Evolutionary conservation across 2,888 invertebrate genomes (phyloP).

Genomic region (Coleophora flavipennella): DNA sequence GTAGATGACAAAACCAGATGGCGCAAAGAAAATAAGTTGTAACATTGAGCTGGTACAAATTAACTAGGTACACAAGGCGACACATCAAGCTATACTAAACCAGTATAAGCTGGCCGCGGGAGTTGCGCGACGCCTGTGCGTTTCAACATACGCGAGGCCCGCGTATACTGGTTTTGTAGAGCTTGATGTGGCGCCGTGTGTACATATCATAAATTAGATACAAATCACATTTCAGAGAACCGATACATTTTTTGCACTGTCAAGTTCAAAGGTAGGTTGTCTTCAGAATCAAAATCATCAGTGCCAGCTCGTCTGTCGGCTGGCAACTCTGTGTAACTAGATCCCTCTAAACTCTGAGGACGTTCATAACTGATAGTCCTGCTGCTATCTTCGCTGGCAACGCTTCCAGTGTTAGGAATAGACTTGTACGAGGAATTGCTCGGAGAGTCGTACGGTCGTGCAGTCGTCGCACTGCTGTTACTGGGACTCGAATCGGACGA

Average conservation of each 20-base stretch:
- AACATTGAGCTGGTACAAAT: too few relatives aligned
- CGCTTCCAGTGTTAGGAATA: constrained; percentile 9
- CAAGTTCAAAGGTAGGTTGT: constrained; percentile 50
- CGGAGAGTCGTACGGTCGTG: too few relatives aligned
- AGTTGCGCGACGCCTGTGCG: too few relatives aligned
- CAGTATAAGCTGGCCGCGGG: too few relatives aligned
- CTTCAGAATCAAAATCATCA: constrained; percentile 41
- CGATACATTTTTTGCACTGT: constrained; percentile 32
- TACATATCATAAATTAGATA: constrained; percentile 3
- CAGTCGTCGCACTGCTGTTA: constrained; percentile 15
- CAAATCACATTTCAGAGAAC: constrained; percentile 14
- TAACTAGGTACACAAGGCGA: too few relatives aligned
- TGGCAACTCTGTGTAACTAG: background rate
- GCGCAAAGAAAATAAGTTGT: too few relatives aligned
- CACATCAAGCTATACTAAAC: too few relatives aligned
- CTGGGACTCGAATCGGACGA: constrained; percentile 26
- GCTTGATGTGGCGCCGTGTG: too few relatives aligned
- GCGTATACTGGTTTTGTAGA: too few relatives aligned
- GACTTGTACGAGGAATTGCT: constrained; percentile 4
- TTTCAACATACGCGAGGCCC: too few relatives aligned
- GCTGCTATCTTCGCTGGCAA: constrained; percentile 1
- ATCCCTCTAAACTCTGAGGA: background rate
- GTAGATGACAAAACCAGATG: too few relatives aligned
- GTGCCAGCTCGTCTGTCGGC: background rate
- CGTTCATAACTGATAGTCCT: background rate